phyloP scores from a whole-genome alignment of 2,113 vertebrate genomes.

The Indicator indicator region DNA sequence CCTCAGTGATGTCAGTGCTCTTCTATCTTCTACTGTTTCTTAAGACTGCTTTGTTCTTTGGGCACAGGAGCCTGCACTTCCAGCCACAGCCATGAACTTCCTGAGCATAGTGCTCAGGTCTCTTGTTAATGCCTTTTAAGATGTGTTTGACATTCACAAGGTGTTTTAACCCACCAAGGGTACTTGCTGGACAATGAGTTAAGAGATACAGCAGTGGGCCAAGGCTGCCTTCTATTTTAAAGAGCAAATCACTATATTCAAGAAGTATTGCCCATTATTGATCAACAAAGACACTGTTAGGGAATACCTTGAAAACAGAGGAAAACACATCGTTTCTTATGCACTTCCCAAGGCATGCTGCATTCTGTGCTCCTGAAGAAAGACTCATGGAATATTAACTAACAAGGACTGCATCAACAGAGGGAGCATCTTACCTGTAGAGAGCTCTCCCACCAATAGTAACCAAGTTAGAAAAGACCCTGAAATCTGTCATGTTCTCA shows the following conservation, averaged over 20 bases:
- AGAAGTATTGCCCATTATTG: background rate
- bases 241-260: background rate
- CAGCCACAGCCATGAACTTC: background rate
- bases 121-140: background rate
- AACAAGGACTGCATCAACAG: background rate
- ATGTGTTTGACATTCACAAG: background rate
- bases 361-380: background rate
- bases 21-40: background rate
- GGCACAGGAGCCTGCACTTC: background rate
- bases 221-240: background rate
- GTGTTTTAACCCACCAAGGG: background rate
- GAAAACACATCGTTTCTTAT: background rate
- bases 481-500: constrained; percentile 96
- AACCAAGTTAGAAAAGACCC: constrained; percentile 93
- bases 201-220: background rate
- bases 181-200: background rate
- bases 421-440: constrained; percentile 83
- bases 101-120: background rate
- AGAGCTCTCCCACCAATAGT: constrained; percentile 93
- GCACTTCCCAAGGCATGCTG: background rate
- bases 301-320: background rate
- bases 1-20: background rate
- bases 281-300: background rate
- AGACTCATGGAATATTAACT: background rate
- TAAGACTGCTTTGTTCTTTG: background rate